Conservation (phyloP, 1,140 invertebrate species). For the Aphelenchoides avenae region DNA sequence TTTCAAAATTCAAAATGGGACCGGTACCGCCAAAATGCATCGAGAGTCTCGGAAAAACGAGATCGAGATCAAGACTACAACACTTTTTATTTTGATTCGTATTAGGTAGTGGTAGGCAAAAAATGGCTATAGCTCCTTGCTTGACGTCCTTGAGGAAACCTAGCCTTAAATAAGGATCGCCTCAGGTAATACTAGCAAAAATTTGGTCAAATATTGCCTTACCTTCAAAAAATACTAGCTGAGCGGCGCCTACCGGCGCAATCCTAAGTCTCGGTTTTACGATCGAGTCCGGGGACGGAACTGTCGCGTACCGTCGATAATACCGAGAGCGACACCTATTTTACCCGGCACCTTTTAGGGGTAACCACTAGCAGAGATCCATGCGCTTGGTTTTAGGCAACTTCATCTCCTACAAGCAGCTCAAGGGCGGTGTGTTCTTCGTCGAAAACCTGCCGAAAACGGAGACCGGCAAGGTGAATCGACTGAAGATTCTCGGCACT, state of each 20-base stretch:
- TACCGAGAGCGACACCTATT: neutral
- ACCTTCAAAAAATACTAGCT: slow-evolving; percentile 7
- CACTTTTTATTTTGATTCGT: neutral
- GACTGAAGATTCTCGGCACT: neutral
- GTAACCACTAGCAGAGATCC: too few relatives aligned
- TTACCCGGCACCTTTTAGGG: neutral
- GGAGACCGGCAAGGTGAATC: slow-evolving; percentile 7
- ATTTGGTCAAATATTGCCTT: too few relatives aligned
- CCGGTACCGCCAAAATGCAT: neutral
- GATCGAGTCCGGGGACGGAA: slow-evolving; percentile 15
- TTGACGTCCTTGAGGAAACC: too few relatives aligned
- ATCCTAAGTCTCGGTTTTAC: neutral
- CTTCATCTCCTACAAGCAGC: slow-evolving; percentile 23
- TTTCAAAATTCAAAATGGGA: too few relatives aligned
- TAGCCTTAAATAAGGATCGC: too few relatives aligned
- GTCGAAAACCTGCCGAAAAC: slow-evolving; percentile 5
- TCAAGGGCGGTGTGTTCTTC: neutral
- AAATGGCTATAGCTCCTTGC: too few relatives aligned
- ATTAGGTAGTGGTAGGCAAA: too few relatives aligned
- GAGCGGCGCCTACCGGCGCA: neutral
- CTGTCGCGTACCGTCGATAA: slow-evolving; percentile 2
- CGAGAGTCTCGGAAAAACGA: too few relatives aligned
- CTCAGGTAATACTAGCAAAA: too few relatives aligned
- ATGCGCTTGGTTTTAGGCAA: slow-evolving; percentile 9
- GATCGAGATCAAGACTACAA: too few relatives aligned